Conservation (phyloP, 2,888 invertebrate species). For the Phengaris arion region DNA sequence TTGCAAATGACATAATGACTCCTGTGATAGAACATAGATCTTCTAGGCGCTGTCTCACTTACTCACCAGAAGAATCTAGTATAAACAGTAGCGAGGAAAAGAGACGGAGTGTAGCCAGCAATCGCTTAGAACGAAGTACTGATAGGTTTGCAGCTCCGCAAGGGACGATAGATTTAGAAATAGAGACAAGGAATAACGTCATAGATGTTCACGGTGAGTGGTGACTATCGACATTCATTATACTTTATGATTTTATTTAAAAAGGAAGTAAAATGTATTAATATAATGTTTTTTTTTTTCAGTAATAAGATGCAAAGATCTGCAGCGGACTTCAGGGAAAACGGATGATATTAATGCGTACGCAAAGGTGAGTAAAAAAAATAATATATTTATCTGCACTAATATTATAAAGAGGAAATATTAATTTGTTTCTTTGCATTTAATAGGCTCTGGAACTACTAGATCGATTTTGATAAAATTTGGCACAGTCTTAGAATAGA, state of each 20-base stretch:
- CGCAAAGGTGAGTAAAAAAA: slow-evolving; percentile 81
- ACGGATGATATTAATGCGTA: slow-evolving; percentile 86
- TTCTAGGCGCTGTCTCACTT: slow-evolving; percentile 79
- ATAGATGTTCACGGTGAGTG: slow-evolving; percentile 86
- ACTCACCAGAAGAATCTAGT: slow-evolving; percentile 77
- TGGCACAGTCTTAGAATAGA: too few species aligned
- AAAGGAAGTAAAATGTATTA: background rate
- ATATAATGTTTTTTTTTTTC: slow-evolving; percentile 55
- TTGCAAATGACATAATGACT: slow-evolving; percentile 60
- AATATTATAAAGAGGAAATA: too few species aligned
- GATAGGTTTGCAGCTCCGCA: slow-evolving; percentile 63
- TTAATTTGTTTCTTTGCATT: too few species aligned
- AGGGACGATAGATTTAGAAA: slow-evolving; percentile 83
- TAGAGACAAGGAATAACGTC: slow-evolving; percentile 76
- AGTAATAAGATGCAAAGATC: slow-evolving; percentile 89
- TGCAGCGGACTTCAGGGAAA: slow-evolving; percentile 83
- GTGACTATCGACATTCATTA: slow-evolving; percentile 65
- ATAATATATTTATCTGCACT: background rate
- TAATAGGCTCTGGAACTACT: too few species aligned
- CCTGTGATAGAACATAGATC: slow-evolving; percentile 73
- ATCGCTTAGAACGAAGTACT: slow-evolving; percentile 59
- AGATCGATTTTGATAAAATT: too few species aligned
- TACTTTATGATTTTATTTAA: slow-evolving; percentile 36
- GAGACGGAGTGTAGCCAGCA: slow-evolving; percentile 74
- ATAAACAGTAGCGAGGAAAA: slow-evolving; percentile 77